phyloP scores from a whole-genome alignment of 2,113 vertebrate species.

The Vidua chalybeata region DNA sequence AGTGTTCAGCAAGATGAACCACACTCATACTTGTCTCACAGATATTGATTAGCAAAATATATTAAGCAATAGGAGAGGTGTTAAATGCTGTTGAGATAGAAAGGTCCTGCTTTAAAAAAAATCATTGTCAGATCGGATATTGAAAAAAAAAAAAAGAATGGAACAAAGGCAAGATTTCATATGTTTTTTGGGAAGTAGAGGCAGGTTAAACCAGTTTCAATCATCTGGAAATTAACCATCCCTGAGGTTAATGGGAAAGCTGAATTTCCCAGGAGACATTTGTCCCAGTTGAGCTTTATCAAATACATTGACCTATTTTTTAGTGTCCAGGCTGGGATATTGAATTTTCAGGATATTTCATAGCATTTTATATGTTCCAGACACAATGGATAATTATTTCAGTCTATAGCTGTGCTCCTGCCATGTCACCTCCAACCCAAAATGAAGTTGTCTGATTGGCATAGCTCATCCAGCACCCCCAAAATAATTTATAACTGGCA shows the following conservation, averaged over 20 bases:
- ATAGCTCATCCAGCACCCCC: neutral
- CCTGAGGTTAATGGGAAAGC: neutral
- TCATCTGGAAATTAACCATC: neutral
- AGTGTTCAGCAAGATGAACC: neutral
- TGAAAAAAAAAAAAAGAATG: neutral
- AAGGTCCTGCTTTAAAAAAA: neutral
- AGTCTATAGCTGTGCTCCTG: neutral
- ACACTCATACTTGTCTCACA: neutral
- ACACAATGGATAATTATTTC: neutral
- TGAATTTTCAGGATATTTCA: slow-evolving; percentile 1
- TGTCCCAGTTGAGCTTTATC: neutral
- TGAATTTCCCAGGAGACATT: neutral
- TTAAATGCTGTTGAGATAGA: neutral
- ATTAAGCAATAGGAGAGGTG: neutral
- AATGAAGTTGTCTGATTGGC: neutral
- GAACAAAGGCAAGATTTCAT: neutral
- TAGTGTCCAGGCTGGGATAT: neutral
- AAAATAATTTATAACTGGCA: neutral
- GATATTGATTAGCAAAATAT: neutral
- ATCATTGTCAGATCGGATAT: neutral
- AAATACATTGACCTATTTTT: slow-evolving; percentile 1
- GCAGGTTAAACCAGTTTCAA: neutral
- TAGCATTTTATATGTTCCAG: neutral
- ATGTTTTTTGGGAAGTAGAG: neutral
- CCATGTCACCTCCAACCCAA: neutral